Evolutionary conservation across 1,140 invertebrate genomes (phyloP), one percentile per base, ranked within the genome.

Genomic region (Arctopsyche grandis): DNA sequence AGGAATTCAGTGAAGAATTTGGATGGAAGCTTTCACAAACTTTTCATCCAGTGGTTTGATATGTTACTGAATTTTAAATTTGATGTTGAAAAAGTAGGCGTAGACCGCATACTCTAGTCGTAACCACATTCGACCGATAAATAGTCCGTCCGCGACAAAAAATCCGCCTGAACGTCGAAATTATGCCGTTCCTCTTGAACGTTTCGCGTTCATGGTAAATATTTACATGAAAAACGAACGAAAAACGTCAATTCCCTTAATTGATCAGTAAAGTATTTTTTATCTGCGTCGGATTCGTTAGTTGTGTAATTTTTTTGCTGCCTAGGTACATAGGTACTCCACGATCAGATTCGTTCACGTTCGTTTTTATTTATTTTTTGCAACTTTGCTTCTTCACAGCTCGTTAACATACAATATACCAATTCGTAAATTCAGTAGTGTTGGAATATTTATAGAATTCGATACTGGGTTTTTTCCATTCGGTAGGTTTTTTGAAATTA

Each of bases 321-420:
- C n/a, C n/a, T n/a, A n/a, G n/a, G n/a, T n/a, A n/a, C n/a, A n/a
- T n/a, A n/a, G n/a, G n/a, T 60, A 48, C 44, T 73, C 10, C 29
- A 46, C 75, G 78, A 75, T 75, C 75, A 71, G 58, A 79, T 26
- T 22, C 63, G 75, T 79, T 75, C 63, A 66, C 73, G 16, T 21
- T 58, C 70, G n/a, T 22, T 52, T 44, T 43, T 38, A 38, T 38
- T 38, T 38, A 4, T 38, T 38, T 38, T 63, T 79, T 79, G 63
- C 43, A 14, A 26, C 22, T 69, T 9, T 24, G 29, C 16, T 74
- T 73, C 44, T 73, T 60, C 26, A 29, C 9, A 22, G 48, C 52
- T 76, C 63, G 79, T 69, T 69, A 69, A 24, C 22, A 26, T 1
- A 46, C 21, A 44, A 12, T 58, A n/a, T 29, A 38, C n/a, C 22